Percentiles rank a stretch among this genome's conserved stretches.
Conservation (phyloP, 1,140 invertebrate species). For the Ditylenchus dipsaci region DNA sequence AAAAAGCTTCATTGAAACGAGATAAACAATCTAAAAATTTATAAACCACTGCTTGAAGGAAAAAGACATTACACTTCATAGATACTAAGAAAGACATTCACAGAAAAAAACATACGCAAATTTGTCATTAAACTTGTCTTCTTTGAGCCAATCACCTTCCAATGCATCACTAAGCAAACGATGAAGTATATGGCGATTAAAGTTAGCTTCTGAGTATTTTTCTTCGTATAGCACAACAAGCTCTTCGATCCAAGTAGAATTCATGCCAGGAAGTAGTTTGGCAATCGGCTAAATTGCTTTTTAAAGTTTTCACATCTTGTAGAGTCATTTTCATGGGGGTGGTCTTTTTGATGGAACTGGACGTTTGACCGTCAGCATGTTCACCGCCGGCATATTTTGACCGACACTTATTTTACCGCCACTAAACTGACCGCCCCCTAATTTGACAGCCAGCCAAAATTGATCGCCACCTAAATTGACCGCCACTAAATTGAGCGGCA, state of each 20-base stretch:
- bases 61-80: not conserved
- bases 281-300: conserved; percentile 14
- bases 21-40: not conserved
- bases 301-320: too few species aligned
- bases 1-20: not conserved
- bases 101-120: not conserved
- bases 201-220: not conserved
- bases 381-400: too few species aligned
- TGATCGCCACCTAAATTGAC: too few species aligned
- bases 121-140: not conserved
- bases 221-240: conserved; percentile 18
- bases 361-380: not conserved
- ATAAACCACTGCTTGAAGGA: not conserved
- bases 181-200: not conserved
- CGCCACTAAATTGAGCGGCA: too few species aligned
- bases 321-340: too few species aligned
- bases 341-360: too few species aligned
- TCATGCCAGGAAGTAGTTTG: conserved; percentile 28
- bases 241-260: conserved; percentile 30
- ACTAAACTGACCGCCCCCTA: not conserved
- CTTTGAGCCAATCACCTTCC: conserved; percentile 8
- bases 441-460: too few species aligned
- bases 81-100: not conserved
- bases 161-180: conserved; percentile 8
- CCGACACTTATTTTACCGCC: not conserved